Evolutionary conservation across 2,888 invertebrate genomes (phyloP), one percentile per base, ranked within the genome.

Genomic region (Mactromeris polynyma): DNA sequence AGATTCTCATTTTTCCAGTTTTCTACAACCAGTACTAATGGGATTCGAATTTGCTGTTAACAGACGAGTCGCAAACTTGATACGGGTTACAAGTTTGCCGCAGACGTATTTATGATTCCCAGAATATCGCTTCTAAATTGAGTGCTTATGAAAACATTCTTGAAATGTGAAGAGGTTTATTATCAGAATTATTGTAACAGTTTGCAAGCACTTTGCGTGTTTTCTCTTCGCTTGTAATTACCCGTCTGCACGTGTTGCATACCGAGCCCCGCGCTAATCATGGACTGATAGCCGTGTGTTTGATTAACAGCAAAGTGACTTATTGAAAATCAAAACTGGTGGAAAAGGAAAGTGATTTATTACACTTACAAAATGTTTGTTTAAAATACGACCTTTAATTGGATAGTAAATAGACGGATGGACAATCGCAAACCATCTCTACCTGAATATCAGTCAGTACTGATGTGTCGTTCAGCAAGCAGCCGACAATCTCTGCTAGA

Each of bases 31-130:
- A 54, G 46, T 40, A 33, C 51, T 88, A 88, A 88, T 85, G 88
- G 54, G 88, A 77, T 81, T 88, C 82, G 88, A 88, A 88, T 88
- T 54, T 87, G 17, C 82, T 88, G 90, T 14, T 64, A 87, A 90
- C n/a, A 81, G 88, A 86, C 36, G 26, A 4, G 81, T 14, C 31
- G 33, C 80, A 51, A 86, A 86, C 54, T 54, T 46, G 85, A 86
- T 86, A 83, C 77, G 78, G 81, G 81, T 86, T 89, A 77, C 77
- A 86, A 79, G 83, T 81, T 86, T 79, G 40, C 86, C 77, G 86
- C 4, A 40, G 89, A 89, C 54, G 54, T 81, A 86, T 89, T 86
- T 89, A 89, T 84, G 42, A 73, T 31, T 54, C 36, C 26, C 73
- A 19, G 33, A 73, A 73, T 73, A 73, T 73, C 73, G 36, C 26